Conservation (phyloP, 2,888 invertebrate genomes). For the Lepidochrysops patricia region DNA sequence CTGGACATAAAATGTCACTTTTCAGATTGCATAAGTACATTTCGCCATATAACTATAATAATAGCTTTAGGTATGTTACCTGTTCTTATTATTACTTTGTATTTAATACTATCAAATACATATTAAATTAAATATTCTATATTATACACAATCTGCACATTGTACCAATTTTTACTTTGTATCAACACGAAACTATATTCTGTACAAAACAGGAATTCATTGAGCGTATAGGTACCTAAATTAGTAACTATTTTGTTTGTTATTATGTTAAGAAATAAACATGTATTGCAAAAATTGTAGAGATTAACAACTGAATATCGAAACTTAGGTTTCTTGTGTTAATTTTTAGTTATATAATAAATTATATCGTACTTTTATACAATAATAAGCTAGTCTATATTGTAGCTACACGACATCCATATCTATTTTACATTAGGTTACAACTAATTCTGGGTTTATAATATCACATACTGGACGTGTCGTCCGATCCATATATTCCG, state of each 20-base stretch:
- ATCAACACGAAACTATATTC: slow-evolving; percentile 9
- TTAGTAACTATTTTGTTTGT: slow-evolving; percentile 7
- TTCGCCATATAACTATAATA: slow-evolving; percentile 52
- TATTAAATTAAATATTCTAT: slow-evolving; percentile 54
- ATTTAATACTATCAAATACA: slow-evolving; percentile 66
- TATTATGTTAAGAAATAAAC: background rate
- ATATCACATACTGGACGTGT: slow-evolving; percentile 62
- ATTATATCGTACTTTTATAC: background rate
- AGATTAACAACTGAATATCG: background rate
- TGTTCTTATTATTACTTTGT: slow-evolving; percentile 42
- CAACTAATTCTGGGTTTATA: slow-evolving; percentile 53
- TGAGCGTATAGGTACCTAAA: slow-evolving; percentile 6
- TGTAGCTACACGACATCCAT: slow-evolving; percentile 55
- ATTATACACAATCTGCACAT: slow-evolving; percentile 52
- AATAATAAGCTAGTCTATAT: slow-evolving; percentile 19
- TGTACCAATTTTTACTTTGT: slow-evolving; percentile 19
- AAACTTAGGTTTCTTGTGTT: background rate
- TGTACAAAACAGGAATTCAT: slow-evolving; percentile 8
- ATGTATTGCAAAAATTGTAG: background rate
- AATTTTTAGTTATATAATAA: slow-evolving; percentile 8
- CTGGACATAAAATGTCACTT: slow-evolving; percentile 59
- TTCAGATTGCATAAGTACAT: slow-evolving; percentile 67
- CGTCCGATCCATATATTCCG: slow-evolving; percentile 25
- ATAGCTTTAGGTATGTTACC: slow-evolving; percentile 51
- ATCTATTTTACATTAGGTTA: slow-evolving; percentile 48